Conservation (phyloP, 2,888 invertebrate genomes). For the Nebria salina region DNA sequence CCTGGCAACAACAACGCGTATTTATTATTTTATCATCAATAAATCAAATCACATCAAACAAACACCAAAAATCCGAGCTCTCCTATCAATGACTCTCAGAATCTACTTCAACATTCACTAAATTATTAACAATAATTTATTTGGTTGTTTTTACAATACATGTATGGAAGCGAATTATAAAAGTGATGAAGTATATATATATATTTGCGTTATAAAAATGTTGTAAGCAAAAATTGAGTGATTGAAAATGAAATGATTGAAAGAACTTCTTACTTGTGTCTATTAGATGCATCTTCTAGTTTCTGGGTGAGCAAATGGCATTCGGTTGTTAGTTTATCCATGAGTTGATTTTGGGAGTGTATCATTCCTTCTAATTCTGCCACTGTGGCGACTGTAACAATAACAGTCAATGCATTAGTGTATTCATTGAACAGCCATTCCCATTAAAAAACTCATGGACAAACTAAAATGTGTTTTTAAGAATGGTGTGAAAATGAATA, state of each 20-base stretch:
- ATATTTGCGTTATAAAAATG: background rate
- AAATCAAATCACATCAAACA: background rate
- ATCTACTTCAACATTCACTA: background rate
- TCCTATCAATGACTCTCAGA: background rate
- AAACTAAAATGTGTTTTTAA: slow-evolving; percentile 27
- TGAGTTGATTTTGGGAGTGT: slow-evolving; percentile 91
- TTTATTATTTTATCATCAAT: background rate
- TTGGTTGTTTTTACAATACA: too few relatives aligned
- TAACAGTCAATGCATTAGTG: slow-evolving; percentile 21
- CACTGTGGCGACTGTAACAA: slow-evolving; percentile 84
- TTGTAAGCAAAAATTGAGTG: background rate
- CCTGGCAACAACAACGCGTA: slow-evolving; percentile 57
- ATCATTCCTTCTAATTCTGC: slow-evolving; percentile 90
- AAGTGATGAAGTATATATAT: too few relatives aligned
- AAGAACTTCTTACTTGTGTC: slow-evolving; percentile 80
- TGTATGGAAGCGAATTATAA: too few relatives aligned
- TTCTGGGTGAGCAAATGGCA: slow-evolving; percentile 89
- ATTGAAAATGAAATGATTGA: slow-evolving; percentile 27
- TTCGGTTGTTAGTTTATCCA: slow-evolving; percentile 90
- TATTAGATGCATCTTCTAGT: slow-evolving; percentile 87
- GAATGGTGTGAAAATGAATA: slow-evolving; percentile 13
- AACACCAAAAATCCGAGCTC: background rate
- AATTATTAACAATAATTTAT: too few relatives aligned
- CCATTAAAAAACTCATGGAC: slow-evolving; percentile 66
- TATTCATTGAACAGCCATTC: slow-evolving; percentile 12